Base-by-base conservation (phyloP, 2,113 vertebrate species). In the Elephantulus edwardii region DNA sequence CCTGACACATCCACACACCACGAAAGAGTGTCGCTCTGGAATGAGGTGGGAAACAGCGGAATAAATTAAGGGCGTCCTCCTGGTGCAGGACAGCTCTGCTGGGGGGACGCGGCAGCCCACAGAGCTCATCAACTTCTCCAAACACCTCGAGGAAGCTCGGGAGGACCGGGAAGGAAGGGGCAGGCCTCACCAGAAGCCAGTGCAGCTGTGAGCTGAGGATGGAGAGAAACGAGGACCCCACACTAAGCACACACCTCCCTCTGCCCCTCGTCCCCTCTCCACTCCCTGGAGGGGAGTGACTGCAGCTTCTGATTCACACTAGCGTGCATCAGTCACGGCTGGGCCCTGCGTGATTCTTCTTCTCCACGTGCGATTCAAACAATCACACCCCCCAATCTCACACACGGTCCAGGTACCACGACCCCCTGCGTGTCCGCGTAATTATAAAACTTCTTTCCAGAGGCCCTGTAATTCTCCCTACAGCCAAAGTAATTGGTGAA, bases 401-500 rank as follows among this genome's bases (percentile, higher is more conserved):
- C 92, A 50, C 38, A 90, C 22, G 38, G 0, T 58, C 74, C 78
- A 95, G 94, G 77, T 2, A 6, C 71, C 12, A 71, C 44, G 86
- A 91, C 64, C 88, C 86, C 72, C 93, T 20, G 6, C 3, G 8
- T 52, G 40, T 91, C 81, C 66, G 58, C 83, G 92, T 96, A 95
- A 97, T 96, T 91, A 87, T 0, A 17, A 95, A 71, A 95, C 52
- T 48, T 92, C n/a, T 93, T 94, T 94, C 91, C 76, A 11, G 8
- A 96, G 94, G 88, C 77, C 88, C 56, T 64, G 56, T 2, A 9
- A 87, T 91, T 64, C 74, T 96, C 92, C 93, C 91, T 96, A 96
- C 88, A 87, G 83, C 79, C 35, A 90, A 94, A 92, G 89, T 93
- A 95, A 90, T 81, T 87, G 94, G 86, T 14, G 88, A 93, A 88